phyloP scores from a whole-genome alignment of 64 coral and sea anemone genomes.

The Porites lutea region DNA sequence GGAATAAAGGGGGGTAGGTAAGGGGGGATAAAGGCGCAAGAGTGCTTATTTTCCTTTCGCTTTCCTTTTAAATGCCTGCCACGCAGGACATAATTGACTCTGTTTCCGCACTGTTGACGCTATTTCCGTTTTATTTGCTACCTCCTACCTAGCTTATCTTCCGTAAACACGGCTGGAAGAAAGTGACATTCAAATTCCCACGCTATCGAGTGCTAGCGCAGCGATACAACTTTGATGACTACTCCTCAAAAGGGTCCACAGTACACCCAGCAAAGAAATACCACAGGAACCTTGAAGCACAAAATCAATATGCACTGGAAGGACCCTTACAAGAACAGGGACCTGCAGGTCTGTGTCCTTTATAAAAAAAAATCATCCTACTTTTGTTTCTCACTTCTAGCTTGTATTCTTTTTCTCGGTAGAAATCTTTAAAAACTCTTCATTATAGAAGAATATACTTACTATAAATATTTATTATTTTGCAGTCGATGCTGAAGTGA shows the following conservation, averaged over 20 bases:
- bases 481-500: conserved; percentile 70
- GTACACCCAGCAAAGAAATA: conserved; percentile 97
- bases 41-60: no score
- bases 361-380: no score
- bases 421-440: no score
- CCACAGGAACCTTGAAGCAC: conserved; percentile 78
- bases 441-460: no score
- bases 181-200: conserved; percentile 92
- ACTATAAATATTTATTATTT: background rate
- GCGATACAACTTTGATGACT: conserved; percentile 96
- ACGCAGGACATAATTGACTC: no score
- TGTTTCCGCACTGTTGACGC: no score
- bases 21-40: no score
- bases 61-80: no score
- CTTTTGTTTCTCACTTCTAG: no score
- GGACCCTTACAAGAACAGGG: conserved; percentile 31
- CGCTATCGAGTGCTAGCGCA: conserved; percentile 90
- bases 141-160: conserved; percentile 78
- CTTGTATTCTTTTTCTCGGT: no score
- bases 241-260: conserved; percentile 97
- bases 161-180: conserved; percentile 97
- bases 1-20: no score
- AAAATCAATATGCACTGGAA: conserved; percentile 34
- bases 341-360: conserved; percentile 6
- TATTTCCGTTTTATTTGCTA: background rate